Evolutionary conservation across 2,888 invertebrate genomes (phyloP).

Genomic region (Drosophila fulvimacula): DNA sequence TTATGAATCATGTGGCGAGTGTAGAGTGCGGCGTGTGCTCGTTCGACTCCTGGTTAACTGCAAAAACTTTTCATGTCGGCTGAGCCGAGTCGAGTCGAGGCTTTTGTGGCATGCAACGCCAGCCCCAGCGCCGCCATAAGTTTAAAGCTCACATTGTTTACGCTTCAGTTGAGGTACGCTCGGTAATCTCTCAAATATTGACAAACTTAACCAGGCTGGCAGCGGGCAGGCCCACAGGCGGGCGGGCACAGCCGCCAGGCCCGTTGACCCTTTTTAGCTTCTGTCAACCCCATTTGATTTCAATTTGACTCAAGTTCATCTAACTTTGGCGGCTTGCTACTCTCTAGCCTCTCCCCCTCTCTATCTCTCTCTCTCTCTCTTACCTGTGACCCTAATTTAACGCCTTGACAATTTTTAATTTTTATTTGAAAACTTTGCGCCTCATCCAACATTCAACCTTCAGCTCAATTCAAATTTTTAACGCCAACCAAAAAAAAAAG

Average conservation of each 20-base stretch:
- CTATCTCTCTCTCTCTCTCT: slow-evolving; percentile 5
- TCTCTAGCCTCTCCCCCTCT: slow-evolving; percentile 5
- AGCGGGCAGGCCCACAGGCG: not conserved
- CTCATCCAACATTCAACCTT: slow-evolving; percentile 49
- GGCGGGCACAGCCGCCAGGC: slow-evolving; percentile 15
- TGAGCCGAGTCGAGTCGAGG: slow-evolving; percentile 18
- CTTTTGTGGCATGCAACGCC: slow-evolving; percentile 47
- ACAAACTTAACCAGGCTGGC: slow-evolving; percentile 29
- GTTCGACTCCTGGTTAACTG: slow-evolving; percentile 40
- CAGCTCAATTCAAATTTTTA: slow-evolving; percentile 61
- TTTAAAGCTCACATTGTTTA: slow-evolving; percentile 52
- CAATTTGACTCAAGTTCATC: slow-evolving; percentile 55
- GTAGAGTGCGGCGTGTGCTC: slow-evolving; percentile 24
- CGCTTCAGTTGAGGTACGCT: slow-evolving; percentile 36
- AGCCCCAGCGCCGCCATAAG: slow-evolving; percentile 10
- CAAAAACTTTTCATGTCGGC: slow-evolving; percentile 50
- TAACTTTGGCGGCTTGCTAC: slow-evolving; percentile 1
- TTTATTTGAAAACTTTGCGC: slow-evolving; percentile 77
- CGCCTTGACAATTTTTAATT: slow-evolving; percentile 80
- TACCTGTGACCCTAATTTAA: slow-evolving; percentile 76
- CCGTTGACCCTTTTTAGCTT: slow-evolving; percentile 49
- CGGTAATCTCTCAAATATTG: slow-evolving; percentile 54
- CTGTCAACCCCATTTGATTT: slow-evolving; percentile 67
- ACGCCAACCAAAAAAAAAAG: slow-evolving; percentile 36
- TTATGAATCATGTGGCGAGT: slow-evolving; percentile 75